phyloP scores from a whole-genome alignment of 2,888 invertebrate genomes.

The Megastigmus dorsalis region DNA sequence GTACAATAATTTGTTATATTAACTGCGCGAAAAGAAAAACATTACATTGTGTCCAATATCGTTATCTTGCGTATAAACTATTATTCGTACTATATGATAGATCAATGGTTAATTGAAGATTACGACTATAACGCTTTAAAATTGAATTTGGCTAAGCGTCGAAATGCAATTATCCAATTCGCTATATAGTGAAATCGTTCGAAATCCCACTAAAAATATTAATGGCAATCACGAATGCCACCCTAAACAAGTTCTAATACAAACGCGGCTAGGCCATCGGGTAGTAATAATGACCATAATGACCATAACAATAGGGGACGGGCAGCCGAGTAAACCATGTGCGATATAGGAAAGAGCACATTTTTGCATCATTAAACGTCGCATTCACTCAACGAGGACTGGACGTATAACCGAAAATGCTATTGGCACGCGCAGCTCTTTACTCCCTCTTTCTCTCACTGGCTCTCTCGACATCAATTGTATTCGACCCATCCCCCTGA shows the following conservation, averaged over 20 bases:
- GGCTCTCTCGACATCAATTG: background rate
- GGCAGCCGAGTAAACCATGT: background rate
- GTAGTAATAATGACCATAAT: constrained; percentile 33
- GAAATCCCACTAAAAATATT: constrained; percentile 3
- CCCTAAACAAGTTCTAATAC: constrained; percentile 11
- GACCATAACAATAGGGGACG: constrained; percentile 10
- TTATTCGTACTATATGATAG: no score
- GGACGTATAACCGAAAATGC: constrained; percentile 1
- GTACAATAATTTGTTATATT: no score
- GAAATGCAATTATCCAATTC: no score
- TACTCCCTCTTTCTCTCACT: no score
- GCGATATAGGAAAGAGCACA: no score
- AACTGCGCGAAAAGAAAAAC: no score
- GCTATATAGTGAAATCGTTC: background rate
- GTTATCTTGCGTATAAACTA: no score
- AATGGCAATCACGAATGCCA: background rate
- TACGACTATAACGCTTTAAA: no score
- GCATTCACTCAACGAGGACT: constrained; percentile 30
- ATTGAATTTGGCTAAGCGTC: no score
- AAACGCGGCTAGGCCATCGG: background rate
- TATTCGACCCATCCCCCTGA: constrained; percentile 17
- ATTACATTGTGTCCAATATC: no score
- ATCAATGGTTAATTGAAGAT: no score
- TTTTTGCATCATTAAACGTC: constrained; percentile 33
- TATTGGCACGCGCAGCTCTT: background rate